Evolutionary conservation across 2,888 invertebrate species (phyloP), one percentile per base, ranked within the genome.

Genomic region (Eilema griseolum): DNA sequence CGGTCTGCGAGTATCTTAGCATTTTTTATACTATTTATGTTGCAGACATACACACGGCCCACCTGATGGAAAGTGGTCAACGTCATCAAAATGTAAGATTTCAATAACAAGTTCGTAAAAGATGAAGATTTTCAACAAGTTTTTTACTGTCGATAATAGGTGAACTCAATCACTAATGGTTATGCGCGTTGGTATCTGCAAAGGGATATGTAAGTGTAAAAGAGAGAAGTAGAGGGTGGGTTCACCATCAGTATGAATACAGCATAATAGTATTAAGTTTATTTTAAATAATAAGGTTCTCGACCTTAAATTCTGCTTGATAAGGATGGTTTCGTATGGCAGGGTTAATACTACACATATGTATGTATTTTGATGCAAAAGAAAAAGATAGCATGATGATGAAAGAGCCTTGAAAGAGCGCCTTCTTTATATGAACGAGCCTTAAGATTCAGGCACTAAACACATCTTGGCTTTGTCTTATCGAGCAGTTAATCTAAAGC

Each of bases 401-500:
- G n/a, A n/a, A n/a, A n/a, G n/a, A n/a, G n/a, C n/a, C n/a, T n/a
- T n/a, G n/a, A n/a, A n/a, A n/a, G n/a, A n/a, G 52, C n/a, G 52
- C 7, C n/a, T n/a, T 52, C 41, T 52, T 52, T 12, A 14, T 26
- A 7, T 26, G 16, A 62, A 62, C 62, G 37, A 41, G 16, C 16
- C 26, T 16, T 56, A 46, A 60, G 12, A 37, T 31, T 33, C 31
- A 56, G 37, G 37, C 56, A 70, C 62, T 57, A 62, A 66, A 23
- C 28, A 37, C 41, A 69, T 66, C 72, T 75, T 65, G 60, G 59
- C 61, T 75, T 80, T 62, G 66, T 73, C 73, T 71, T 77, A 80
- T 79, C 77, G 69, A 80, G 70, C 73, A 75, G 78, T 84, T 81
- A 83, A 85, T 84, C 84, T 85, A 66, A 82, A 83, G 76, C 77